phyloP scores from a whole-genome alignment of 2,797 vertebrate species.

The Dendrocincla tyrannina region DNA sequence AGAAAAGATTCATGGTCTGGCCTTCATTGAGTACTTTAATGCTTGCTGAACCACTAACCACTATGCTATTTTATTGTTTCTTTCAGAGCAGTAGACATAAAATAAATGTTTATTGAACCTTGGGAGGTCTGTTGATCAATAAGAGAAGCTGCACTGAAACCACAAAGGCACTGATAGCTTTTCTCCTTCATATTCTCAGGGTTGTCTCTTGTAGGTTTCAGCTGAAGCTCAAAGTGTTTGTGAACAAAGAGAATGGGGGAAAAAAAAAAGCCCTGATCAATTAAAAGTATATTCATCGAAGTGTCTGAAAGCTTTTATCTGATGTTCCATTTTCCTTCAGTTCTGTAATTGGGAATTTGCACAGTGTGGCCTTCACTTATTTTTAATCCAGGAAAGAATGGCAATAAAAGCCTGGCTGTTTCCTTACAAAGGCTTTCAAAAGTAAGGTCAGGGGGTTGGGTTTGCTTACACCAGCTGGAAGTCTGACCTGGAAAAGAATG shows the following conservation, averaged over 20 bases:
- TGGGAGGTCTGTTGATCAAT: conserved; percentile 50
- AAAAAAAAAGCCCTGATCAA: neutral
- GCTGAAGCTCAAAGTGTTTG: neutral
- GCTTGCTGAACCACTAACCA: conserved; percentile 27
- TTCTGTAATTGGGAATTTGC: conserved; percentile 6
- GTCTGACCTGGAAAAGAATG: conserved; percentile 23
- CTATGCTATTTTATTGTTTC: conserved; percentile 37
- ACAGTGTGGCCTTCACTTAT: neutral
- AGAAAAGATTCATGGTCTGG: neutral
- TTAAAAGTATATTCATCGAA: conserved; percentile 20
- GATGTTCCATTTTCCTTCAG: neutral
- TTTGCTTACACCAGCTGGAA: neutral
- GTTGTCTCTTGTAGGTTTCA: neutral
- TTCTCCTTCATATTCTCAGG: neutral
- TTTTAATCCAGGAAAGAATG: conserved; percentile 8
- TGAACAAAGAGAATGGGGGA: neutral
- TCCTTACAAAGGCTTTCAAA: conserved; percentile 14
- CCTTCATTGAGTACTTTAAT: conserved; percentile 35
- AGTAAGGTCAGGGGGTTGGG: neutral
- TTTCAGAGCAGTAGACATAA: conserved; percentile 31
- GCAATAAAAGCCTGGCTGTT: neutral
- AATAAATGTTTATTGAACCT: conserved; percentile 63
- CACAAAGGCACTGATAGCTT: conserved; percentile 21
- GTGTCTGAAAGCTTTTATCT: conserved; percentile 29
- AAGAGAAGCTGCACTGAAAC: conserved; percentile 37